Conservation (phyloP, 2,797 vertebrate genomes). For the Ptychadena robeensis region DNA sequence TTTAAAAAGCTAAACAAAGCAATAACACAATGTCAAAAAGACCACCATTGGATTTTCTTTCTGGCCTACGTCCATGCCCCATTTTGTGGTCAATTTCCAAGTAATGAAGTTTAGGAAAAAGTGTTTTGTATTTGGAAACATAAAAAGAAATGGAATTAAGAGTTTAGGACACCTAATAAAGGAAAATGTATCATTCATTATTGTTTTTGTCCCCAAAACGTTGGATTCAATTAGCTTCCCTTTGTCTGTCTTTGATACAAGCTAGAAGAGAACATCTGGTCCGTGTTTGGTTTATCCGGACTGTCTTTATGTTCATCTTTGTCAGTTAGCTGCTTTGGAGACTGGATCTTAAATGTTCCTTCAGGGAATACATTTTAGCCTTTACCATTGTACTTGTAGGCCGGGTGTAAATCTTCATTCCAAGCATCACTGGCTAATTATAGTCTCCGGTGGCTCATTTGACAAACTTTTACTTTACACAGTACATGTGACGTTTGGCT, state of each 20-base stretch:
- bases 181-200: constrained; percentile 34
- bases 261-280: constrained; percentile 37
- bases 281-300: constrained; percentile 1
- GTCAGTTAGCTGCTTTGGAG: background rate
- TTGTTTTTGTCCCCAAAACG: constrained; percentile 14
- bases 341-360: constrained; percentile 22
- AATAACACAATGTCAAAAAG: too few species aligned
- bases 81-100: background rate
- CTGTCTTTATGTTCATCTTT: constrained; percentile 4
- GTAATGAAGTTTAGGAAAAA: background rate
- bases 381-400: constrained; percentile 23
- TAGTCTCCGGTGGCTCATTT: background rate
- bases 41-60: too few species aligned
- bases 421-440: constrained; percentile 14
- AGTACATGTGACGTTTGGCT: background rate
- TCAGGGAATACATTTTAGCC: background rate
- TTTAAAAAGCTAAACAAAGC: too few species aligned
- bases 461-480: constrained; percentile 19
- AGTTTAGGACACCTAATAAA: constrained; percentile 26
- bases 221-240: constrained; percentile 45
- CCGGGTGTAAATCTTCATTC: constrained; percentile 8
- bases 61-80: too few species aligned
- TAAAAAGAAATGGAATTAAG: constrained; percentile 1
- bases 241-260: constrained; percentile 34
- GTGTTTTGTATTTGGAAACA: constrained; percentile 7